Evolutionary conservation across 35 echinoderm and acorn worm genomes (phyloP), one percentile per base, ranked within the genome.

Genomic region (Heliocidaris tuberculata): DNA sequence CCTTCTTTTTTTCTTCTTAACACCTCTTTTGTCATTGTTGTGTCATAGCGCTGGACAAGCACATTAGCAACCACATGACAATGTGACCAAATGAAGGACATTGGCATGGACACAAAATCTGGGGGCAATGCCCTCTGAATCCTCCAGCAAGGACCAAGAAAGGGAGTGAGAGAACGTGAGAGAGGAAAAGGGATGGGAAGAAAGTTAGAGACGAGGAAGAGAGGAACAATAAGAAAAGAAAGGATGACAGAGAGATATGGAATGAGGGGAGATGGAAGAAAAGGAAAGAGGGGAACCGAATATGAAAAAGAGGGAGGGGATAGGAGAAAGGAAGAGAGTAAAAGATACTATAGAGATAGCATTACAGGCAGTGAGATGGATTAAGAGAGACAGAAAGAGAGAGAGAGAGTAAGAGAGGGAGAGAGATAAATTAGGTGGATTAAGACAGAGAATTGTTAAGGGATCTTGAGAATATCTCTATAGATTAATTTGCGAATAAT

Each of bases 31-130:
- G 65, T 78, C 65, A 78, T 78, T 78, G 65, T 78, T 78, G 65
- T 78, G 65, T 78, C 65, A 78, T 78, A 78, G 65, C 27, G 27
- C 21, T 78, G 65, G 65, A 78, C 65, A 78, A 78, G 65, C 65
- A 78, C 65, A 78, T 78, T 78, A 78, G 65, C 21, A n/a, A 78
- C 65, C 65, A 78, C 65, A 78, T 78, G 65, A 78, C 65, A 78
- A 78, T 78, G 65, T 78, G 65, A 78, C 65, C 65, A n/a, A n/a
- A 78, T 24, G 65, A 78, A 78, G 65, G 65, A 78, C 65, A n/a
- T 21, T 19, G 65, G 65, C 65, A 78, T 78, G 65, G 65, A 24
- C 65, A 78, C 65, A 24, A 78, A 78, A 8, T 78, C 65, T 78
- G 65, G 65, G 65, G 65, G 65, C 65, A 78, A 78, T 78, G 65